Percentiles rank a stretch among this genome's conserved stretches.
Evolutionary conservation across 1,140 invertebrate species (phyloP).

Genomic region (Pogonomyrmex barbatus): DNA sequence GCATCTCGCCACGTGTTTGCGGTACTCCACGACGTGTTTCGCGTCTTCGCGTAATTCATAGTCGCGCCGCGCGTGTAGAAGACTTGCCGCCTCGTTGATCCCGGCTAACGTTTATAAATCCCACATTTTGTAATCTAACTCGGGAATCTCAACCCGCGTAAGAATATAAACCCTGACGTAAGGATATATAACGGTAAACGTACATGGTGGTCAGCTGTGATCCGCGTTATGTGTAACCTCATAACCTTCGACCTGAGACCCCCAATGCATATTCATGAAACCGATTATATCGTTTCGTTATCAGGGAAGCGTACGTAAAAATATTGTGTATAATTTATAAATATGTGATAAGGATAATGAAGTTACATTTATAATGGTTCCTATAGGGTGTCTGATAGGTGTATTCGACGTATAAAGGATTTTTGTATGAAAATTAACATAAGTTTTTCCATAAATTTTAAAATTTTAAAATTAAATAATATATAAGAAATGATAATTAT

Average conservation of each 20-base stretch:
- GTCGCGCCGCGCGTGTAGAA: neutral
- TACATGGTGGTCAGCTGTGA: slow-evolving; percentile 1
- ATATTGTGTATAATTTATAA: slow-evolving; percentile 17
- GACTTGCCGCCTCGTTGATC: slow-evolving; percentile 13
- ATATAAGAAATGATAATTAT: no score
- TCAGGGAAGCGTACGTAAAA: neutral
- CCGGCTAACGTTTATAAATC: neutral
- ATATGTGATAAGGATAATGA: neutral
- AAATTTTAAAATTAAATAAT: neutral
- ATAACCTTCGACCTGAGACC: slow-evolving; percentile 9
- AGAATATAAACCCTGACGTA: neutral
- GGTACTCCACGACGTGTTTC: slow-evolving; percentile 22
- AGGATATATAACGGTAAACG: slow-evolving; percentile 23
- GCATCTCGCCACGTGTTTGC: slow-evolving; percentile 34
- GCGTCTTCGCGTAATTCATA: slow-evolving; percentile 43
- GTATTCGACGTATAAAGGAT: neutral
- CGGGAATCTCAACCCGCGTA: slow-evolving; percentile 12
- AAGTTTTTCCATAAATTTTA: neutral
- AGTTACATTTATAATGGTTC: neutral
- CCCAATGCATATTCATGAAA: slow-evolving; percentile 24
- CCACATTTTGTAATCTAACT: slow-evolving; percentile 24
- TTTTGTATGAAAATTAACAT: neutral
- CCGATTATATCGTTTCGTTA: neutral
- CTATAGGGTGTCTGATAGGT: neutral
- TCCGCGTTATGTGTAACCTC: neutral